Evolutionary conservation across 2,888 invertebrate species (phyloP), one percentile per base, ranked within the genome.

Genomic region (Tipula confusa): DNA sequence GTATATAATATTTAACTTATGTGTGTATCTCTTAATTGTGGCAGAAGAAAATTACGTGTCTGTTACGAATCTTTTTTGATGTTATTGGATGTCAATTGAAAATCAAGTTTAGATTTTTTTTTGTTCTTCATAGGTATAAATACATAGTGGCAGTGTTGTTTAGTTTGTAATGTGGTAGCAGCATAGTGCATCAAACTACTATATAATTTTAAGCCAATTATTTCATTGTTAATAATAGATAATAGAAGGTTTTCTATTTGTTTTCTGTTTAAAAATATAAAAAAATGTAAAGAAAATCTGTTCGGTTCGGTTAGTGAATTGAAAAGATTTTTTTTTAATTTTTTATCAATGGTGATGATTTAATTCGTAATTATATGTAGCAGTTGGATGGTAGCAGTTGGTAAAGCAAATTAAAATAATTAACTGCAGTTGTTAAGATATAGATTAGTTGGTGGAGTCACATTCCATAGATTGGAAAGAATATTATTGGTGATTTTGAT

Each of bases 31-130:
- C 64, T 64, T 64, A 64, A 24, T 64, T 64, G 64, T 64, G 64
- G 64, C 64, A 24, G 18, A 64, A 64, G 64, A 64, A 64, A 64
- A 64, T 64, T 64, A 64, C 64, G 64, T 64, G 64, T 64, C 64
- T 64, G 64, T 24, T 64, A 64, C 64, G 64, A 64, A 64, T 64
- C 64, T 64, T 7, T 64, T 24, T 18, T 11, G 24, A 64, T 24
- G 43, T 43, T 43, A 64, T 64, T 64, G 9, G 64, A 64, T 64
- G 64, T 64, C 64, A 64, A 64, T 64, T 64, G 64, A 9, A 64
- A 64, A 64, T 64, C 64, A 64, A 64, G 64, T 64, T 64, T 24
- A 5, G 24, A n/a, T n/a, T n/a, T n/a, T n/a, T n/a, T 64, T 24
- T 64, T 48, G 5, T 64, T n/a, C n/a, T n/a, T n/a, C n/a, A n/a